Base-by-base conservation (phyloP, 2,888 invertebrate species). In the Meghimatium bilineatum region DNA sequence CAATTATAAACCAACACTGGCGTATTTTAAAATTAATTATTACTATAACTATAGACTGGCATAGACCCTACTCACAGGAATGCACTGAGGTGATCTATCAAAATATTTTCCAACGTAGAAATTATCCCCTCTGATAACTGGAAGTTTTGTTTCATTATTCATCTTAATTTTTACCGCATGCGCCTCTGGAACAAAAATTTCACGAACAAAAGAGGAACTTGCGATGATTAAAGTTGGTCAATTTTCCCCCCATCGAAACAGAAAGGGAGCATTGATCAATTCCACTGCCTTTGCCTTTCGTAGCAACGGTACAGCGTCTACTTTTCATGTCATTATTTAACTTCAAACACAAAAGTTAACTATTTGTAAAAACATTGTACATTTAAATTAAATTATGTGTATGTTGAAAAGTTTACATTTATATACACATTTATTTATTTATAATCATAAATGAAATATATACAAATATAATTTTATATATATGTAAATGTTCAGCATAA, bases 91-190 rank as follows among this genome's bases (percentile, higher is more conserved):
- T 14, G 87, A 88, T 88, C 92, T 89, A 87, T 93, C 93, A 83
- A 88, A 90, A 85, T 88, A 92, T 87, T 90, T 92, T 49, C 92
- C 92, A 23, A 87, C 87, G 87, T 92, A 92, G 74, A 91, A 90
- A 38, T 90, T 87, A 44, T 90, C 87, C 29, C 88, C 87, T 49
- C 87, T 72, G 69, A 91, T 89, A 36, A 89, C 88, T 29, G 91
- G 91, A n/a, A 91, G 72, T 32, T 79, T 84, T n/a, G 74, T 79
- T 69, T 80, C 66, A 17, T 82, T 63, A 29, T 82, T 56, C 84
- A 85, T 86, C 29, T 75, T 81, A 32, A 44, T 12, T 49, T 23
- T 26, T 56, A 17, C 56, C 26, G 34, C 26, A 17, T n/a, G 23
- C 14, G 6, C n/a, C 29, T 38, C 5, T 66, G n/a, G 5, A 49